Percentiles rank a stretch among this genome's conserved stretches.
Evolutionary conservation across 1,140 invertebrate genomes (phyloP).

Genomic region (Augochlora pura): DNA sequence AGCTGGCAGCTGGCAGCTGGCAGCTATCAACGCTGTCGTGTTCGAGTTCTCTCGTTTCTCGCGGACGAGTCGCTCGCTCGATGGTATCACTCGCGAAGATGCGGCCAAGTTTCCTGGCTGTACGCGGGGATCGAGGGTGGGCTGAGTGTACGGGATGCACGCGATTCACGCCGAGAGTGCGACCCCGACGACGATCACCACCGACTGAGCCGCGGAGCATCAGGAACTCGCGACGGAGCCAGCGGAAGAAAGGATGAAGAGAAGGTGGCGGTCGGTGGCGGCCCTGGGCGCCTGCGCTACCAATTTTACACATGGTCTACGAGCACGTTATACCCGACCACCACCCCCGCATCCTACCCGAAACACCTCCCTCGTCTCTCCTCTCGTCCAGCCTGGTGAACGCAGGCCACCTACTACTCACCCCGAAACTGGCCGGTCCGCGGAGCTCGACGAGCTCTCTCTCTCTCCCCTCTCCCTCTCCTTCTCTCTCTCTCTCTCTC

Average conservation of each 20-base stretch:
- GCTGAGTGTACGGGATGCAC: not conserved
- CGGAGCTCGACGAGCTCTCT: conserved; percentile 12
- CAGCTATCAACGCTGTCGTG: too few species aligned
- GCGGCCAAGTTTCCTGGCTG: not conserved
- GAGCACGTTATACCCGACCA: conserved; percentile 52
- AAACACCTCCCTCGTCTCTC: too few species aligned
- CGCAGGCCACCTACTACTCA: not conserved
- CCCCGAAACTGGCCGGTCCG: conserved; percentile 24
- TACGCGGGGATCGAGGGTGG: not conserved
- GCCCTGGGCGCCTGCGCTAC: conserved; percentile 66
- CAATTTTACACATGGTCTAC: conserved; percentile 69
- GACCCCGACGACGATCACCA: conserved; percentile 61
- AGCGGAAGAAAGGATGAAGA: conserved; percentile 54
- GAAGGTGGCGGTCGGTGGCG: conserved; percentile 35
- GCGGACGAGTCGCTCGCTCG: too few species aligned
- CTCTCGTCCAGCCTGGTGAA: too few species aligned
- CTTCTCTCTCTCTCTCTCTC: too few species aligned
- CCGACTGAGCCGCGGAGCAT: conserved; percentile 63
- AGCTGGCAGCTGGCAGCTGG: too few species aligned
- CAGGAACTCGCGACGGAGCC: conserved; percentile 54
- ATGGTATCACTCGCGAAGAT: too few species aligned
- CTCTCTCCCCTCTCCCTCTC: too few species aligned
- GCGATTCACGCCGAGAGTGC: conserved; percentile 34
- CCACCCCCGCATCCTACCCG: conserved; percentile 3
- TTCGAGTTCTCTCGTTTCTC: too few species aligned